Evolutionary conservation across 2,113 vertebrate species (phyloP).

Genomic region (Sylvilagus bachmani): DNA sequence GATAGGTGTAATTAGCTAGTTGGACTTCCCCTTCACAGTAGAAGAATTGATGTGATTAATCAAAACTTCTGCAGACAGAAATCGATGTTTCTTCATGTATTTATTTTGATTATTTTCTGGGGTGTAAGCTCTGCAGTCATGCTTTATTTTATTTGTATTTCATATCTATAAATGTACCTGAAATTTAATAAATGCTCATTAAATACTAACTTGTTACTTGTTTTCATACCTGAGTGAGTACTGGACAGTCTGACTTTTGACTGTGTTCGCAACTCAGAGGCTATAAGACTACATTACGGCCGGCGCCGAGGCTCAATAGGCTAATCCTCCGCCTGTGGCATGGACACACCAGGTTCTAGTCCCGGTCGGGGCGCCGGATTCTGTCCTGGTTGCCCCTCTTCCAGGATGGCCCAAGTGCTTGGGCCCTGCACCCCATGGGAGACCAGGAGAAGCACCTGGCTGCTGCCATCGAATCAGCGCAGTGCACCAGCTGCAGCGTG

Average conservation of each 20-base stretch:
- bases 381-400: too few species aligned
- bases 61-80: not conserved
- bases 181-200: not conserved
- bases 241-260: conserved; percentile 19
- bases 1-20: not conserved
- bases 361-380: too few species aligned
- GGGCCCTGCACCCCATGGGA: too few species aligned
- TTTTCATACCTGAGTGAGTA: not conserved
- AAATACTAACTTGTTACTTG: conserved; percentile 1
- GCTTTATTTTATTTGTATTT: conserved; percentile 26
- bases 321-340: too few species aligned
- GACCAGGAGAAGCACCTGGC: too few species aligned
- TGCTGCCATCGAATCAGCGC: too few species aligned
- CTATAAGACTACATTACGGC: not conserved
- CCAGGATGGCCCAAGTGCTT: too few species aligned
- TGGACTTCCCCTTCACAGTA: not conserved
- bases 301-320: too few species aligned
- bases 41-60: not conserved
- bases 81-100: not conserved
- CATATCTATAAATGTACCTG: not conserved
- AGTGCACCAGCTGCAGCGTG: too few species aligned
- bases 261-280: not conserved
- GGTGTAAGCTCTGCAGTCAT: not conserved
- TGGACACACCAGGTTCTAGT: too few species aligned
- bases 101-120: not conserved